These are phyloP conservation scores for Scatophagus argus DNA, from an alignment of 2,113 vertebrate species.

Conservation along the genomic window DNA sequence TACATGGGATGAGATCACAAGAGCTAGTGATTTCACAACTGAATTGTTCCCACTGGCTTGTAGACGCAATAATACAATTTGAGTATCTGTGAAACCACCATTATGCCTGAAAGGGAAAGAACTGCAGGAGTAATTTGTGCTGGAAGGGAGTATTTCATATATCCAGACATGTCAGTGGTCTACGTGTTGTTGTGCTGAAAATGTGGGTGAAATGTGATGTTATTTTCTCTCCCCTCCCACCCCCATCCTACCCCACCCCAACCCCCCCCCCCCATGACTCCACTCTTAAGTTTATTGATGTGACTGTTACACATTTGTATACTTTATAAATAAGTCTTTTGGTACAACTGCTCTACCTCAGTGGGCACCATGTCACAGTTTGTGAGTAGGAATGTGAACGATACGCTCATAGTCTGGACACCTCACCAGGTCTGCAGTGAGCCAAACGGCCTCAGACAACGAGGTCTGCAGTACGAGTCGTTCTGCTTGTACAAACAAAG, in stretches of 20 bases:
- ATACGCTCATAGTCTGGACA: slow-evolving; percentile 62
- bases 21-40: slow-evolving; percentile 54
- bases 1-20: slow-evolving; percentile 42
- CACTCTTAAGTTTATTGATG: slow-evolving; percentile 79
- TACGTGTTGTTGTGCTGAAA: slow-evolving; percentile 76
- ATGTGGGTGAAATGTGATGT: slow-evolving; percentile 78
- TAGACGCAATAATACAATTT: slow-evolving; percentile 65
- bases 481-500: slow-evolving; percentile 58
- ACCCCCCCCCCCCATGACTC: slow-evolving; percentile 56
- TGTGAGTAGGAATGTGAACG: slow-evolving; percentile 75
- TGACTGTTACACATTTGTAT: slow-evolving; percentile 86
- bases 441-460: slow-evolving; percentile 63
- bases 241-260: not conserved
- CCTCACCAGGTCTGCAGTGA: slow-evolving; percentile 63
- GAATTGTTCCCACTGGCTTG: slow-evolving; percentile 54
- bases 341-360: slow-evolving; percentile 89
- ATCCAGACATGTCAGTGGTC: slow-evolving; percentile 70
- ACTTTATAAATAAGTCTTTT: slow-evolving; percentile 79
- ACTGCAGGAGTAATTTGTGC: slow-evolving; percentile 55
- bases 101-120: slow-evolving; percentile 74
- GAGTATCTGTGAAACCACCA: slow-evolving; percentile 70
- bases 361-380: slow-evolving; percentile 77
- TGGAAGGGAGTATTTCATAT: slow-evolving; percentile 71
- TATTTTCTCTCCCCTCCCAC: slow-evolving; percentile 26
- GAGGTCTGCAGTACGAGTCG: slow-evolving; percentile 47